Conservation (phyloP, 1,140 invertebrate species). For the Sminthurides bifidus region DNA sequence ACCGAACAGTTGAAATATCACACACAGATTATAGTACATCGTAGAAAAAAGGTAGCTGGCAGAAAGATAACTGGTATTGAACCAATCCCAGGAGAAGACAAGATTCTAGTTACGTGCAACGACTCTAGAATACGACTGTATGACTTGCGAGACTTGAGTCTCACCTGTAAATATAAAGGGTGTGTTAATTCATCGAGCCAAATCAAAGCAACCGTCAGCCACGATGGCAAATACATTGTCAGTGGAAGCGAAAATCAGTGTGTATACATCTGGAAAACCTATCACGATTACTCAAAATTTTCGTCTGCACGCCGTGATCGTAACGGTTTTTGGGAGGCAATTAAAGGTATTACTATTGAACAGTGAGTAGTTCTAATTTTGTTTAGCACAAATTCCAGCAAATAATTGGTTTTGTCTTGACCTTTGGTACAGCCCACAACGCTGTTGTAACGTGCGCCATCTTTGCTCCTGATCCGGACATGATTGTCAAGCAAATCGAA, state of each 20-base stretch:
- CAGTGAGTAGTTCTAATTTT: not conserved
- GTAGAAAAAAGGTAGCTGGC: slow-evolving; percentile 86
- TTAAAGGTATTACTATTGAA: slow-evolving; percentile 51
- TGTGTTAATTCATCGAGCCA: slow-evolving; percentile 93
- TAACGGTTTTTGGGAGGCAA: slow-evolving; percentile 96
- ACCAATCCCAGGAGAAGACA: slow-evolving; percentile 90
- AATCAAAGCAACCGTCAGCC: slow-evolving; percentile 83
- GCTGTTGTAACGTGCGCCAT: slow-evolving; percentile 92
- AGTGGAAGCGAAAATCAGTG: slow-evolving; percentile 97
- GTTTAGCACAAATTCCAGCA: no score
- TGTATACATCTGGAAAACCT: slow-evolving; percentile 88
- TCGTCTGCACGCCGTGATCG: slow-evolving; percentile 84
- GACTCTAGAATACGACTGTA: slow-evolving; percentile 94
- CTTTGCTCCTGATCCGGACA: slow-evolving; percentile 90
- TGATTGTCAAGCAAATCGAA: slow-evolving; percentile 67
- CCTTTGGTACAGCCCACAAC: slow-evolving; percentile 59
- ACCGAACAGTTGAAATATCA: slow-evolving; percentile 97
- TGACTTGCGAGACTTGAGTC: slow-evolving; percentile 85
- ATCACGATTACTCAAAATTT: slow-evolving; percentile 91
- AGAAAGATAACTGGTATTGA: slow-evolving; percentile 95
- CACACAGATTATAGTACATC: slow-evolving; percentile 87
- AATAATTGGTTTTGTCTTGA: slow-evolving; percentile 7
- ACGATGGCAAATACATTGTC: slow-evolving; percentile 92
- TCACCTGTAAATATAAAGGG: slow-evolving; percentile 93
- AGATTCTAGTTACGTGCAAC: slow-evolving; percentile 95